Evolutionary conservation across 2,888 invertebrate genomes (phyloP).

Genomic region (Opisthograptis luteolata): DNA sequence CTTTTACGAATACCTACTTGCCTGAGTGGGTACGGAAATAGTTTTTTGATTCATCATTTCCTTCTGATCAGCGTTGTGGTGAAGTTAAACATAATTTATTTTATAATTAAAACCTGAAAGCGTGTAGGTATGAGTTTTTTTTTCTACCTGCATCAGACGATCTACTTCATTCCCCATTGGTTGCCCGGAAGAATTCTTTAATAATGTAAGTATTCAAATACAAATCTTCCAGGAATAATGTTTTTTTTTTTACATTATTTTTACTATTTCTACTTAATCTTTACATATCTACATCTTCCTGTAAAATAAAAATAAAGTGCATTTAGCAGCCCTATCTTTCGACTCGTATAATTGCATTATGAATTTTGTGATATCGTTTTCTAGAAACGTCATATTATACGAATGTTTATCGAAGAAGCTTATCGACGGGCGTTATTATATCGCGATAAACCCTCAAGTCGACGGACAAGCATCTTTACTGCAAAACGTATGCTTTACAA

Average conservation of each 20-base stretch:
- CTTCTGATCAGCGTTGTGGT: slow-evolving; percentile 4
- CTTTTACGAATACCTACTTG: too few species aligned
- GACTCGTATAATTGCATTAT: slow-evolving; percentile 10
- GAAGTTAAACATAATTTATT: too few species aligned
- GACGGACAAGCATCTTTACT: slow-evolving; percentile 12
- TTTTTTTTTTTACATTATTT: too few species aligned
- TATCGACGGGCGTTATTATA: slow-evolving; percentile 35
- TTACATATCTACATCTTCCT: background rate
- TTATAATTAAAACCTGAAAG: too few species aligned
- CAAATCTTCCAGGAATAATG: too few species aligned
- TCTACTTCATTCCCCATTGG: too few species aligned
- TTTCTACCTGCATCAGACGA: too few species aligned
- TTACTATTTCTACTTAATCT: too few species aligned
- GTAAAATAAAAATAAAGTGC: background rate
- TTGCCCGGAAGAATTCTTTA: too few species aligned
- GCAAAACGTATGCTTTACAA: background rate
- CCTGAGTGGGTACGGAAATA: too few species aligned
- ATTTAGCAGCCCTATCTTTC: background rate
- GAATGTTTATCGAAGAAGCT: slow-evolving; percentile 27
- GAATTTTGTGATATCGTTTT: slow-evolving; percentile 23
- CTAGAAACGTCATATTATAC: slow-evolving; percentile 22
- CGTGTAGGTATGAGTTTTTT: too few species aligned
- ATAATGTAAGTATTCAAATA: too few species aligned
- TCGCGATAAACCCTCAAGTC: slow-evolving; percentile 41
- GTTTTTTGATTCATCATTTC: slow-evolving; percentile 26